These are phyloP conservation scores for Oncorhynchus masou DNA, from an alignment of 2,113 vertebrate genomes.

Conservation along the genomic window DNA sequence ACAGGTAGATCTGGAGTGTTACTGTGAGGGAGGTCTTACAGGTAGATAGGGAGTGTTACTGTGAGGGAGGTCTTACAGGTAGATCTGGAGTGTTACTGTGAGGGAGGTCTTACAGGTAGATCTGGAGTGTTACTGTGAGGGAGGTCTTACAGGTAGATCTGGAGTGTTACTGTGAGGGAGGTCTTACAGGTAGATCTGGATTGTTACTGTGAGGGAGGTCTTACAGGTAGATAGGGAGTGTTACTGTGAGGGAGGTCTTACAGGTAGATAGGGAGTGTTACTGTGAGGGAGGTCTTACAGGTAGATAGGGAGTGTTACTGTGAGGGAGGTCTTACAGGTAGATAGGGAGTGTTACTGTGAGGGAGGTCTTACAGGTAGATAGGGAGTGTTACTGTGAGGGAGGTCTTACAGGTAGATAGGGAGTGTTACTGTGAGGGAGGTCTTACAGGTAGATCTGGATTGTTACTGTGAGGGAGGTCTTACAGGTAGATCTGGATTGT, in stretches of 20 bases:
- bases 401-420: not conserved
- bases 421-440: no score
- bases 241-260: no score
- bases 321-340: not conserved
- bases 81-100: not conserved
- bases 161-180: not conserved
- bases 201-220: not conserved
- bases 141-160: no score
- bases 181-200: not conserved
- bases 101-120: not conserved
- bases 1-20: not conserved
- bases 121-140: no score
- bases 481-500: not conserved
- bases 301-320: not conserved
- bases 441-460: not conserved
- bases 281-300: not conserved
- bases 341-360: not conserved
- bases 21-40: not conserved
- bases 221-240: not conserved
- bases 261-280: not conserved
- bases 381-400: no score
- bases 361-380: no score
- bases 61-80: no score
- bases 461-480: no score
- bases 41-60: not conserved